Conservation (phyloP, 1,140 invertebrate species). For the Rhyzopertha dominica region DNA sequence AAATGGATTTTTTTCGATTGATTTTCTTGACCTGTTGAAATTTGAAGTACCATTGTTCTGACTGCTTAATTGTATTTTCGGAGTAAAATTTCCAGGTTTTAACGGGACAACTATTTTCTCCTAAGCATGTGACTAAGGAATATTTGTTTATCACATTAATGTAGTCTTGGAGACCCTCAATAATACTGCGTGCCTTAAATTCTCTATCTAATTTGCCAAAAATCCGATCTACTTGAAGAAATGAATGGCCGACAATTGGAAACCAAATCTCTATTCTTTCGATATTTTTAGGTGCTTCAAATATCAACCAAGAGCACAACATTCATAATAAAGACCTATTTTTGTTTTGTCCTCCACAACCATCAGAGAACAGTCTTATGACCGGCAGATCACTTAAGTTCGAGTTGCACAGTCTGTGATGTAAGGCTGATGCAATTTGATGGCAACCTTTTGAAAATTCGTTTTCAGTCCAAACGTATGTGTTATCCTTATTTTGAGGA, state of each 20-base stretch:
- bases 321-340: slow-evolving; percentile 28
- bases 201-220: too few species aligned
- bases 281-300: slow-evolving; percentile 21
- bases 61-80: too few species aligned
- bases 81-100: too few species aligned
- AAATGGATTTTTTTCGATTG: too few species aligned
- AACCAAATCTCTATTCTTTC: slow-evolving; percentile 26
- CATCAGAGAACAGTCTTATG: slow-evolving; percentile 27
- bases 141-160: too few species aligned
- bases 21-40: too few species aligned
- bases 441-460: slow-evolving; percentile 22
- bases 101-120: too few species aligned
- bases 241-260: slow-evolving; percentile 32
- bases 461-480: slow-evolving; percentile 29
- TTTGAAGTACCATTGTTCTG: too few species aligned
- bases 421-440: slow-evolving; percentile 27
- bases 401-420: slow-evolving; percentile 13
- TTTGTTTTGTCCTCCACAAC: slow-evolving; percentile 33
- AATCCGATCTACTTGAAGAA: slow-evolving; percentile 9
- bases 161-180: too few species aligned
- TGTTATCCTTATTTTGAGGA: too few species aligned
- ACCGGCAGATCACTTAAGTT: slow-evolving; percentile 11
- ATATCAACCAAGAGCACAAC: slow-evolving; percentile 18
- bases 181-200: too few species aligned
- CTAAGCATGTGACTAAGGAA: too few species aligned